phyloP scores from a whole-genome alignment of 2,888 invertebrate species.

The Microdon myrmicae region DNA sequence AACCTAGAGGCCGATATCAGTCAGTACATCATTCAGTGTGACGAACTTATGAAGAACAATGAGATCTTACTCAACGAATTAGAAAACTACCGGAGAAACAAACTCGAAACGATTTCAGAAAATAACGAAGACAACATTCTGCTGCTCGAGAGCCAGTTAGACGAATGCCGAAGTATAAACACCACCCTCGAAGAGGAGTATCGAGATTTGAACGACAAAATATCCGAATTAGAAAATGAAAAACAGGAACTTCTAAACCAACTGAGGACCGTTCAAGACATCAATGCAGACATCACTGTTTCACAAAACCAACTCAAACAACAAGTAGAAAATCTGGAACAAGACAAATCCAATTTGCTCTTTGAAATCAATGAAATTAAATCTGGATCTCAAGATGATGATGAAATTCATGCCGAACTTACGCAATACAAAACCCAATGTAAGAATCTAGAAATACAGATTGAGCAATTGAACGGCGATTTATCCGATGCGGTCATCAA shows the following conservation, averaged over 20 bases:
- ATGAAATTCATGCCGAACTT: conserved; percentile 50
- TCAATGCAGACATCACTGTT: conserved; percentile 57
- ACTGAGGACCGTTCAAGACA: conserved; percentile 57
- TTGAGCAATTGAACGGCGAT: conserved; percentile 57
- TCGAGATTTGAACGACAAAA: conserved; percentile 70
- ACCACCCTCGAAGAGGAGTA: conserved; percentile 73
- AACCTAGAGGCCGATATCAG: conserved; percentile 67
- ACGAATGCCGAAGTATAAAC: conserved; percentile 71
- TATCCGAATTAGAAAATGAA: conserved; percentile 65
- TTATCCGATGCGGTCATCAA: conserved; percentile 57
- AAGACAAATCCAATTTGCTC: conserved; percentile 58
- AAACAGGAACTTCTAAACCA: conserved; percentile 56
- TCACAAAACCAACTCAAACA: conserved; percentile 59
- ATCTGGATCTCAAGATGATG: conserved; percentile 53
- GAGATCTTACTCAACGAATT: conserved; percentile 76
- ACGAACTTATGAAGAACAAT: conserved; percentile 77
- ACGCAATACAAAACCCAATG: conserved; percentile 54
- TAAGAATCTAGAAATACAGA: conserved; percentile 56
- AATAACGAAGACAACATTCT: conserved; percentile 77
- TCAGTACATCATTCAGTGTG: conserved; percentile 72
- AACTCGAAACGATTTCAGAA: conserved; percentile 77
- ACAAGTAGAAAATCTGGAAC: conserved; percentile 57
- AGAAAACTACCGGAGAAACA: conserved; percentile 71
- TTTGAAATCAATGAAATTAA: conserved; percentile 60
- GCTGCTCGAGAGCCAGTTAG: conserved; percentile 74